phyloP scores from a whole-genome alignment of 2,113 vertebrate genomes.

The Rhombomys opimus region DNA sequence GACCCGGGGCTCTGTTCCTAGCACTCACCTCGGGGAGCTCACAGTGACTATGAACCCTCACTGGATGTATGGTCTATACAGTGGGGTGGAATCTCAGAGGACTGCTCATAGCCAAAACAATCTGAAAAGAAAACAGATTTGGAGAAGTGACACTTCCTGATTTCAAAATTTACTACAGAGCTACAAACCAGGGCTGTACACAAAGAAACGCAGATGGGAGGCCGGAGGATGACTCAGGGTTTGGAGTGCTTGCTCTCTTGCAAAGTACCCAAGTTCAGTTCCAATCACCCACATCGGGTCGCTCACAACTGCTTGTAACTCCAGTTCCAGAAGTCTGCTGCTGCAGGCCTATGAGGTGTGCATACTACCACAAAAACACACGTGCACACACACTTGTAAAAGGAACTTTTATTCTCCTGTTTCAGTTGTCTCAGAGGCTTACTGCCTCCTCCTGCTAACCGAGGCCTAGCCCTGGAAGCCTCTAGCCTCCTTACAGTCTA shows the following conservation, averaged over 20 bases:
- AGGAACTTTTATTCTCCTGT: too few relatives aligned
- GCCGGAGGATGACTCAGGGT: not conserved
- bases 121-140: not conserved
- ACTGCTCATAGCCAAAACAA: not conserved
- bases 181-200: not conserved
- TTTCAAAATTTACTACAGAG: not conserved
- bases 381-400: not conserved
- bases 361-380: not conserved
- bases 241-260: not conserved
- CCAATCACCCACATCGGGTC: not conserved
- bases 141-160: not conserved
- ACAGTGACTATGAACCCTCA: not conserved
- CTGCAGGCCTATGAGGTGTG: not conserved
- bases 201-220: not conserved
- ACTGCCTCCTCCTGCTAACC: too few relatives aligned
- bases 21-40: not conserved
- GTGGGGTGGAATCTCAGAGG: not conserved
- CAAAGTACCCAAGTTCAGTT: not conserved
- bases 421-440: too few relatives aligned
- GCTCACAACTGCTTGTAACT: not conserved
- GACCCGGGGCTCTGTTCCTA: not conserved
- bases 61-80: not conserved
- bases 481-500: too few relatives aligned
- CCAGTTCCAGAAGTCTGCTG: not conserved
- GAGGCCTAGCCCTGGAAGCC: too few relatives aligned